phyloP scores from a whole-genome alignment of 2,888 invertebrate genomes.

The Ochropleura leucogaster region DNA sequence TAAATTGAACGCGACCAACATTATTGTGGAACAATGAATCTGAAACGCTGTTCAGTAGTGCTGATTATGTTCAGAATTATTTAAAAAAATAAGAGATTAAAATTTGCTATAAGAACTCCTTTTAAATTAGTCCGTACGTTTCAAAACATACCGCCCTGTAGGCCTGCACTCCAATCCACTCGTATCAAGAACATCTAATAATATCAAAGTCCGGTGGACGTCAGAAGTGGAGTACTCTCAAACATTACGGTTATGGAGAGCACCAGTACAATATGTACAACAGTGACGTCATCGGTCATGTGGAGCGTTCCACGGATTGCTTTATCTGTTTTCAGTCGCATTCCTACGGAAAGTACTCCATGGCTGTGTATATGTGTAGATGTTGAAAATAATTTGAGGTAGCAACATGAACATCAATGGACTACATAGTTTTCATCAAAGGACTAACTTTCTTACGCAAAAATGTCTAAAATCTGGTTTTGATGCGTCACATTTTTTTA shows the following conservation, averaged over 20 bases:
- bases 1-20: background rate
- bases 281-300: slow-evolving; percentile 78
- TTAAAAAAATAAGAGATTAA: background rate
- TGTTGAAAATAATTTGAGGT: slow-evolving; percentile 6
- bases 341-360: slow-evolving; percentile 69
- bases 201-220: slow-evolving; percentile 22
- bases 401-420: background rate
- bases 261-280: slow-evolving; percentile 40
- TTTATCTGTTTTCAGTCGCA: slow-evolving; percentile 83
- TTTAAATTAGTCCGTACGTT: slow-evolving; percentile 5
- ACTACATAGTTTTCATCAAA: background rate
- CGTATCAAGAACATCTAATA: slow-evolving; percentile 42
- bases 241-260: slow-evolving; percentile 44
- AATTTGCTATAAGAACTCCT: background rate
- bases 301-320: slow-evolving; percentile 68
- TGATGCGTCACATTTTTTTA: background rate
- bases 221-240: slow-evolving; percentile 34
- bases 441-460: background rate
- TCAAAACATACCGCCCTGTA: background rate
- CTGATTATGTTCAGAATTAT: background rate
- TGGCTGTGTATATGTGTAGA: slow-evolving; percentile 74
- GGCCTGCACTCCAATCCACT: slow-evolving; percentile 16
- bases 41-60: background rate
- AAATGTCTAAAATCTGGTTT: background rate
- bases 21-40: background rate